Conservation (phyloP, 2,888 invertebrate genomes). For the Amphipoea lucens region DNA sequence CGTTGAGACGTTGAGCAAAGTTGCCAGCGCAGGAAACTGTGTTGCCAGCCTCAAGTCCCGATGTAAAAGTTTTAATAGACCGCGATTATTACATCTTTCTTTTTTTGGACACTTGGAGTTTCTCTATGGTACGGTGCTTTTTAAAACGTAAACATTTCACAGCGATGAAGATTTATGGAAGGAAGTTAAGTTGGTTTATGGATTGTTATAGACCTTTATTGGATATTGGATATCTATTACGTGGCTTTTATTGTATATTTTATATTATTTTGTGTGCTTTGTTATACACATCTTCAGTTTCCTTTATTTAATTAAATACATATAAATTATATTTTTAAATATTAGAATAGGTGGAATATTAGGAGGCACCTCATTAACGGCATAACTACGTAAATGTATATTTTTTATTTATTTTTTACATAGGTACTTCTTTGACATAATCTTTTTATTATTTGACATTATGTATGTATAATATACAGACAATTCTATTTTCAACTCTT, state of each 20-base stretch:
- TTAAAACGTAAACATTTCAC: slow-evolving; percentile 61
- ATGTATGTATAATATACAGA: too few species aligned
- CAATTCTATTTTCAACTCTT: too few species aligned
- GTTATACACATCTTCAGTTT: neutral
- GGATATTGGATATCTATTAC: slow-evolving; percentile 13
- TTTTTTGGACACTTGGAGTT: slow-evolving; percentile 61
- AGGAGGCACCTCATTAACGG: too few species aligned
- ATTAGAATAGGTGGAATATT: too few species aligned
- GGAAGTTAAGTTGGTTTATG: slow-evolving; percentile 25
- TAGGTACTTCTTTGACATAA: too few species aligned
- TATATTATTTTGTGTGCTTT: neutral
- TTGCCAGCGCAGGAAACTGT: slow-evolving; percentile 34
- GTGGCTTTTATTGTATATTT: neutral
- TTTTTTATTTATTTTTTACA: too few species aligned
- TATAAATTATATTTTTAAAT: too few species aligned
- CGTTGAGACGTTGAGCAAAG: slow-evolving; percentile 37
- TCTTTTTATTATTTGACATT: too few species aligned
- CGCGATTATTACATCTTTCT: slow-evolving; percentile 70
- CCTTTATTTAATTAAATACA: too few species aligned
- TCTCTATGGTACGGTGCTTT: slow-evolving; percentile 43
- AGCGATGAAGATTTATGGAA: slow-evolving; percentile 41
- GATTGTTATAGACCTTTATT: slow-evolving; percentile 20
- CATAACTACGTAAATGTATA: too few species aligned
- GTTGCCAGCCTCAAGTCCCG: slow-evolving; percentile 39
- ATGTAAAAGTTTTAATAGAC: slow-evolving; percentile 75